A percentile compares a stretch with the other conserved stretches of the same genome.
Evolutionary conservation across 2,113 vertebrate genomes (phyloP).

Genomic region (Casuarius casuarius): DNA sequence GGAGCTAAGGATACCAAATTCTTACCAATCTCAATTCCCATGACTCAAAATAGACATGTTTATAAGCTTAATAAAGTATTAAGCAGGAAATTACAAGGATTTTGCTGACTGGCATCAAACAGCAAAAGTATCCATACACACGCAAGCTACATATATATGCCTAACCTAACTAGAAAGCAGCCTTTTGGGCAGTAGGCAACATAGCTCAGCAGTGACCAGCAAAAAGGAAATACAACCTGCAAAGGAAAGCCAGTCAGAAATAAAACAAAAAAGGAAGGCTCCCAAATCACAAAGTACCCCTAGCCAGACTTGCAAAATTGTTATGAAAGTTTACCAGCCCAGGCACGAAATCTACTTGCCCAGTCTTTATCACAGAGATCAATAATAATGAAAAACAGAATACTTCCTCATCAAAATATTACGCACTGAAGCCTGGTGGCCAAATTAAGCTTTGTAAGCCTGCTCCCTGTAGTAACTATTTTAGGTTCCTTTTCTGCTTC

Average conservation of each 20-base stretch:
- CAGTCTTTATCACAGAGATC: background rate
- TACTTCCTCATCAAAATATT: background rate
- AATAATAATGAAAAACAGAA: background rate
- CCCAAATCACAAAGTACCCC: background rate
- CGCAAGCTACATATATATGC: background rate
- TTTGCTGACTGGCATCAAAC: background rate
- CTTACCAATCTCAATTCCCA: rapidly evolving
- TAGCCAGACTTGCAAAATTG: background rate
- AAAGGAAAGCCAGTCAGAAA: background rate
- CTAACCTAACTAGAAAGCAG: background rate
- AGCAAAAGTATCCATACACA: background rate
- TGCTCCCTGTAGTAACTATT: background rate
- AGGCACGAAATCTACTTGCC: background rate
- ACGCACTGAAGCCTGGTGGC: background rate
- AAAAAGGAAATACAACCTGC: background rate
- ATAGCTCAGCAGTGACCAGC: background rate
- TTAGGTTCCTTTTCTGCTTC: constrained; percentile 56
- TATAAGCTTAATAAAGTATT: background rate
- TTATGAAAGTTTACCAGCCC: background rate
- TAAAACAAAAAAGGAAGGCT: background rate
- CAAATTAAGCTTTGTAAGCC: constrained; percentile 37
- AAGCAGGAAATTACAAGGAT: background rate
- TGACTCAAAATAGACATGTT: background rate
- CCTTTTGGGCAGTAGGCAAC: background rate
- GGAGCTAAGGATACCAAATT: background rate